A percentile compares a stretch with the other conserved stretches of the same genome.
These are phyloP conservation scores for Palloptera scutellata DNA, from an alignment of 2,888 invertebrate genomes.

Conservation along the genomic window DNA sequence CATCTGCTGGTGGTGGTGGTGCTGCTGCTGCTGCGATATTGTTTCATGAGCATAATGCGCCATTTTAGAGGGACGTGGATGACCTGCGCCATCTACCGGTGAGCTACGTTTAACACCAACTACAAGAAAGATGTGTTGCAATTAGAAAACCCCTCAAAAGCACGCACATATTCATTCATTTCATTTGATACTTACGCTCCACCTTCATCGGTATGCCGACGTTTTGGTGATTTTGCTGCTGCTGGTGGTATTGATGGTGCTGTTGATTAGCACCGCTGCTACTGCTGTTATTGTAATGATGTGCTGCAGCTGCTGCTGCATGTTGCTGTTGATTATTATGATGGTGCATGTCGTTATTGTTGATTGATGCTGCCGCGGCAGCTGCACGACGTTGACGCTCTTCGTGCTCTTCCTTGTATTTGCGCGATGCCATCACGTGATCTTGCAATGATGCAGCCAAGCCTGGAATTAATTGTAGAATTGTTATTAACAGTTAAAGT, in stretches of 20 bases:
- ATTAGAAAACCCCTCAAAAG: background rate
- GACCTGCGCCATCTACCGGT: slow-evolving; percentile 64
- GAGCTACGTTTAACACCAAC: too few relatives aligned
- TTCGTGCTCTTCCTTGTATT: slow-evolving; percentile 67
- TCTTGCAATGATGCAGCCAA: slow-evolving; percentile 85
- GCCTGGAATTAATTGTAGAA: too few relatives aligned
- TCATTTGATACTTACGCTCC: slow-evolving; percentile 52
- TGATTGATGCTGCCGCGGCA: slow-evolving; percentile 45
- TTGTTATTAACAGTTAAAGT: too few relatives aligned
- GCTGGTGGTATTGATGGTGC: slow-evolving; percentile 31
- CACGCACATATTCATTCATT: background rate
- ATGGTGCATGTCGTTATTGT: slow-evolving; percentile 44
- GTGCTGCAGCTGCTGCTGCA: slow-evolving; percentile 47
- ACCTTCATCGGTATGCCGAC: slow-evolving; percentile 57
- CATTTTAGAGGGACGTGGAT: slow-evolving; percentile 65
- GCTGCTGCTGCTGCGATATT: slow-evolving; percentile 37
- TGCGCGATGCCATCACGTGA: slow-evolving; percentile 75
- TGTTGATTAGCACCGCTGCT: slow-evolving; percentile 31
- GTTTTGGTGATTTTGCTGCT: slow-evolving; percentile 31
- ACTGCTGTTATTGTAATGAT: slow-evolving; percentile 36
- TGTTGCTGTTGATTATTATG: slow-evolving; percentile 33
- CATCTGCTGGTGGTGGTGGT: slow-evolving; percentile 54
- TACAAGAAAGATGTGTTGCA: slow-evolving; percentile 26
- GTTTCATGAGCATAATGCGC: slow-evolving; percentile 51
- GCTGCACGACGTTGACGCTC: slow-evolving; percentile 61